A percentile compares a stretch with the other conserved stretches of the same genome.
Evolutionary conservation across 2,797 vertebrate species (phyloP).

Genomic region (Uromys caudimaculatus): DNA sequence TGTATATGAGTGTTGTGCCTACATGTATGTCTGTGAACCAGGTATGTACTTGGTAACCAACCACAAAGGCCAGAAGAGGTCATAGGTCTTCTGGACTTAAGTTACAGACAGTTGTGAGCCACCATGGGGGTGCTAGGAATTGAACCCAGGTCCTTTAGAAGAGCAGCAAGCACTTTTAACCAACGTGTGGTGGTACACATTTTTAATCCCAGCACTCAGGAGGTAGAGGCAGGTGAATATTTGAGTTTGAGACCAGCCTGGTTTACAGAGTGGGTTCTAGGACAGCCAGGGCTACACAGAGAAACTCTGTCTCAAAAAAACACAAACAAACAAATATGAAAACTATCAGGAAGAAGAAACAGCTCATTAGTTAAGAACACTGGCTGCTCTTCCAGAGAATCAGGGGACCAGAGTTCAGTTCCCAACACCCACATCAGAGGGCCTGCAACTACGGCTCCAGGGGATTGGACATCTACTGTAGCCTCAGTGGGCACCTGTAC

Average conservation of each 20-base stretch:
- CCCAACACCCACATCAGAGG: not conserved
- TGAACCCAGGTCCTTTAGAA: not conserved
- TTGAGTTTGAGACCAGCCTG: not conserved
- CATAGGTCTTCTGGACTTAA: not conserved
- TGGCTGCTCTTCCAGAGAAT: not conserved
- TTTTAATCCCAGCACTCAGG: not conserved
- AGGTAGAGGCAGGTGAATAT: not conserved
- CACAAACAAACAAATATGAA: not conserved
- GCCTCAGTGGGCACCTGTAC: not conserved
- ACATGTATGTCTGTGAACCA: not conserved
- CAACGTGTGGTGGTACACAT: not conserved
- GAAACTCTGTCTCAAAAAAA: not conserved
- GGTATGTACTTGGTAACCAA: not conserved
- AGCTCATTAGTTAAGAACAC: not conserved
- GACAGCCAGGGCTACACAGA: too few relatives aligned
- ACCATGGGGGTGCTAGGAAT: too few relatives aligned
- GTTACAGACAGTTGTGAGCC: not conserved
- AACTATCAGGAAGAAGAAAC: not conserved
- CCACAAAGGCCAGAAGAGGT: not conserved
- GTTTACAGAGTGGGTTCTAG: not conserved
- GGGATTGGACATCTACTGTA: not conserved
- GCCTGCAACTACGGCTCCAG: not conserved
- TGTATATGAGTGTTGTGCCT: not conserved
- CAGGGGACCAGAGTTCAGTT: not conserved
- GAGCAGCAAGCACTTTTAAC: not conserved